Conservation (phyloP, 2,113 vertebrate species). For the Spermophilus dauricus region DNA sequence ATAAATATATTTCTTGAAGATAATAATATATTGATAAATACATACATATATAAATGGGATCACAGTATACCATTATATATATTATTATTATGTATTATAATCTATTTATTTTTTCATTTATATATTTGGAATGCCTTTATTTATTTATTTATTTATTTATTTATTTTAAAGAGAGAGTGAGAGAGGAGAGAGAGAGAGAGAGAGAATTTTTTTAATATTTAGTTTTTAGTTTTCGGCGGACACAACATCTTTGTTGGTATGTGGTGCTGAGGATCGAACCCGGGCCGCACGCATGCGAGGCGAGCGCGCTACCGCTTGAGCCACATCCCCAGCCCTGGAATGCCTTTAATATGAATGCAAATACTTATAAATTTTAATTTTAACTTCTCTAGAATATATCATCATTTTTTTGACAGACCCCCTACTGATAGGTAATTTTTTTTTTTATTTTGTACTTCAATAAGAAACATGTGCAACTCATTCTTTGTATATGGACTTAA, state of each 20-base stretch:
- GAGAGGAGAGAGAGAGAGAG: no score
- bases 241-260: no score
- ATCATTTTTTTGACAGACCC: no score
- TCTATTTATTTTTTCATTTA: neutral
- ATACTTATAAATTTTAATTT: constrained; percentile 30
- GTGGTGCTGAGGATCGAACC: no score
- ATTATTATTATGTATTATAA: neutral
- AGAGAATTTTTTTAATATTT: no score
- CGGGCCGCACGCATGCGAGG: no score
- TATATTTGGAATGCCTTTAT: neutral
- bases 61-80: neutral
- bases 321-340: no score
- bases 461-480: neutral
- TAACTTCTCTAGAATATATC: neutral
- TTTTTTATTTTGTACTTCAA: constrained; percentile 1
- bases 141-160: no score
- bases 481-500: neutral
- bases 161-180: no score
- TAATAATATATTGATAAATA: neutral
- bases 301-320: no score
- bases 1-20: neutral
- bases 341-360: neutral
- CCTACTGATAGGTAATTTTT: neutral
- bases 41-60: neutral
- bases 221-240: no score